Base-by-base conservation (phyloP, 2,888 invertebrate genomes). In the Coelogynopora nodosa region DNA sequence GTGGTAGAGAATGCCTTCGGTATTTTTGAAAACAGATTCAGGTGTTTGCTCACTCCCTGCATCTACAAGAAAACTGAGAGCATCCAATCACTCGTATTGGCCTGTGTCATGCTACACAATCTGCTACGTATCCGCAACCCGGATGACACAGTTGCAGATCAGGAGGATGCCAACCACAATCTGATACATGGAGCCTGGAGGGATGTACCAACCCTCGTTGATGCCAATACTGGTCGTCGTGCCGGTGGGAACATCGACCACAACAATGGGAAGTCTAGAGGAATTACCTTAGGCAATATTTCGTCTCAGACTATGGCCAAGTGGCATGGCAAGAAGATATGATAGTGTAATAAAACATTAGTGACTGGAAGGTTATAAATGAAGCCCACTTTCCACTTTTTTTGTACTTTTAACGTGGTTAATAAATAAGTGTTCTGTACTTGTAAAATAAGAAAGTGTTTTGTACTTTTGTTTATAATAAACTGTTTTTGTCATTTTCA, bases 1-100 rank as follows among this genome's bases (percentile, higher is more conserved):
- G 87, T 88, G 1, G 88, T 89, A 5, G 88, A 89, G 82, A 89
- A 89, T 87, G 88, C 87, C 30, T 89, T 89, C 80, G 88, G 89
- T 27, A 89, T 89, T n/a, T 86, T 89, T 30, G 88, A 88, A 23
- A 49, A 88, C 67, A 85, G 88, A 67, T 89, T 84, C 49, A 86
- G 87, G 31, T 82, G 87, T 49, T 85, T 89, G 31, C 88, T 67
- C 67, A 67, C 67, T 67, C 13, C 82, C 13, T n/a, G n/a, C n/a
- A 81, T 81, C n/a, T 26, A 81, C 13, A 18, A 81, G 13, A 13
- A 81, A 26, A 18, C 82, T 18, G 82, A 81, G n/a, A 81, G n/a
- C 13, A 26, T 26, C 18, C 18, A 26, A 26, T 13, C 26, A 18
- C 13, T 81, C 26, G 82, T 81, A 26, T 18, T n/a, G 82, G 82